Evolutionary conservation across 1,140 invertebrate species (phyloP), one percentile per base, ranked within the genome.

Genomic region (Lepidurus packardi): DNA sequence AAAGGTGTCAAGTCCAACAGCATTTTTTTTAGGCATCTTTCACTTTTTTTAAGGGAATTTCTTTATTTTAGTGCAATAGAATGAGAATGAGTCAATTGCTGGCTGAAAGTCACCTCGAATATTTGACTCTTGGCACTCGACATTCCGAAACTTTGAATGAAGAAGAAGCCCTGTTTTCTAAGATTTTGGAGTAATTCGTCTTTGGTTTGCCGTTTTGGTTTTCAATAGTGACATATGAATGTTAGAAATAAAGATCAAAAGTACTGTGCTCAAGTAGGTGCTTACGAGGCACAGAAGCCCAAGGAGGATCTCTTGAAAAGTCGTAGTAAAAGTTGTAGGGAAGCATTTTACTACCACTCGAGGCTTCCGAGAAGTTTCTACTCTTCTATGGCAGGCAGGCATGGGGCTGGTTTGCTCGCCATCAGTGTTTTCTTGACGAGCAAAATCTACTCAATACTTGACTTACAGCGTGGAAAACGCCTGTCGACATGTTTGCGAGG

Each of bases 401-500:
- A 65, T 65, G 53, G 16, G 53, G 16, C 16, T 13, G 4, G 21
- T 21, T 65, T 65, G 53, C 9, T 65, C 53, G 13, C 53, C 34
- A 34, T 34, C 34, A 34, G 34, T 34, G 34, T 34, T 34, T 34
- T 34, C 34, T 34, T 34, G 8, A 65, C 16, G 53, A 13, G 21
- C 53, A 65, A 9, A 65, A n/a, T 65, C 53, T 65, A 65, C 21
- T 21, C 16, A 65, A 65, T 65, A 65, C 53, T 65, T 65, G 53
- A 65, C 53, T 65, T 21, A 2, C 53, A 65, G 53, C 53, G 16
- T 16, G 53, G 21, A 65, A 65, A 65, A 65, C 21, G 53, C 53
- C 53, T 21, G 53, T 65, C 53, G 53, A 65, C 53, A 65, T 11
- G 53, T 65, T 65, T 65, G 53, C 53, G 53, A 65, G 53, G 53